A percentile compares a stretch with the other conserved stretches of the same genome.
phyloP scores from a whole-genome alignment of 2,113 vertebrate genomes.

The Amphiprion ocellaris region DNA sequence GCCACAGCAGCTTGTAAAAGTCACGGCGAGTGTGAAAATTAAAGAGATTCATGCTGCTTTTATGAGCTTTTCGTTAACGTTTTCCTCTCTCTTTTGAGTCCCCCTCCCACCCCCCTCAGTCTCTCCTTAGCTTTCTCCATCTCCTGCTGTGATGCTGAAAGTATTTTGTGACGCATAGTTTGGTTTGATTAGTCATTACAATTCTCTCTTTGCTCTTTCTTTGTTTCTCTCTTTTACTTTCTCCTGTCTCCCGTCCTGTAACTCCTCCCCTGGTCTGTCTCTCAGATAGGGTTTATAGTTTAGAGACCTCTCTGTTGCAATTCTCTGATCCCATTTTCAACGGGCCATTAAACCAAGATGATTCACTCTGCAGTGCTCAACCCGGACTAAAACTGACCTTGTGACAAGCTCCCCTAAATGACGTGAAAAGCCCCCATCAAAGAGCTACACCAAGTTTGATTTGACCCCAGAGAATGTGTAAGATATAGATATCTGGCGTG shows the following conservation, averaged over 20 bases:
- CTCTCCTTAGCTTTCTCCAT: constrained; percentile 9
- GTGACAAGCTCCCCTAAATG: constrained; percentile 44
- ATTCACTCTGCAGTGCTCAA: constrained; percentile 43
- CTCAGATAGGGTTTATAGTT: constrained; percentile 42
- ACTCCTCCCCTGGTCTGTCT: background rate
- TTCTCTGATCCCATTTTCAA: constrained; percentile 59
- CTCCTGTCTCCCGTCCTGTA: background rate
- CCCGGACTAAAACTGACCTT: constrained; percentile 23
- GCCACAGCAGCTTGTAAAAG: constrained; percentile 74
- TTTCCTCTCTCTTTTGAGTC: constrained; percentile 11
- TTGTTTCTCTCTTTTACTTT: background rate
- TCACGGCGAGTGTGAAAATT: constrained; percentile 66
- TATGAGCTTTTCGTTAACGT: constrained; percentile 65
- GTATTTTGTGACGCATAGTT: constrained; percentile 47
- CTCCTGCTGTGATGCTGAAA: constrained; percentile 39
- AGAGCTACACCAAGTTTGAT: constrained; percentile 8
- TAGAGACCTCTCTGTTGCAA: constrained; percentile 33
- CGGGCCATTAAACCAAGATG: constrained; percentile 50
- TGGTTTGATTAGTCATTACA: constrained; percentile 40
- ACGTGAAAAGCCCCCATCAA: constrained; percentile 48
- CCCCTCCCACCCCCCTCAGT: background rate
- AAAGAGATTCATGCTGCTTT: constrained; percentile 72
- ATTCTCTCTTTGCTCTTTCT: background rate
- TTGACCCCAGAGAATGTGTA: constrained; percentile 38
- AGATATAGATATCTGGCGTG: constrained; percentile 22